Conservation (phyloP, 1,140 invertebrate species). For the Magallana angulata region DNA sequence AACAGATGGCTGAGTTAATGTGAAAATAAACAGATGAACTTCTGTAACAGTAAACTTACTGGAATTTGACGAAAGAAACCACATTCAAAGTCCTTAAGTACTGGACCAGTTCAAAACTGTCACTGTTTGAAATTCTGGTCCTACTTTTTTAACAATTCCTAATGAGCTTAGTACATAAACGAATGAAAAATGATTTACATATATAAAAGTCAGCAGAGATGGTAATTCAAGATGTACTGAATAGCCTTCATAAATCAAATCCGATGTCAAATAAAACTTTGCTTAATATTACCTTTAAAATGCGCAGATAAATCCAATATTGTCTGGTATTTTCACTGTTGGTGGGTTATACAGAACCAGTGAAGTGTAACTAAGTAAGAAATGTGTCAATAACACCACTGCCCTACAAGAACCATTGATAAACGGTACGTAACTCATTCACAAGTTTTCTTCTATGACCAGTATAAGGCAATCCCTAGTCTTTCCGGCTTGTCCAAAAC, state of each 20-base stretch:
- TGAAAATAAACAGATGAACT: conserved; percentile 8
- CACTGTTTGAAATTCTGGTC: not conserved
- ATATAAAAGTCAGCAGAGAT: not conserved
- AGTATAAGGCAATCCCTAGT: not conserved
- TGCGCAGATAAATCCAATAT: not conserved
- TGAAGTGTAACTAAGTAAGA: not conserved
- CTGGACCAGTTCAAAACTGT: not conserved
- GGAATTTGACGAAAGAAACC: no score
- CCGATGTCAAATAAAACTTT: not conserved
- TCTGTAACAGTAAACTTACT: not conserved
- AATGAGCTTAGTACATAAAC: not conserved
- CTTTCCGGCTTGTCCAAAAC: no score
- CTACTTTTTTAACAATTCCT: not conserved
- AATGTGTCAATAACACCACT: not conserved
- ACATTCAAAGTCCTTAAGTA: no score
- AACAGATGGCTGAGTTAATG: not conserved
- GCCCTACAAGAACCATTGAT: not conserved
- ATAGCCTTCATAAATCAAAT: conserved; percentile 21
- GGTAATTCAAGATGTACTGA: conserved; percentile 28
- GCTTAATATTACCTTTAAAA: conserved; percentile 1
- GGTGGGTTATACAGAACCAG: not conserved
- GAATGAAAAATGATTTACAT: conserved; percentile 12
- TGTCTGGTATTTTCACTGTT: not conserved
- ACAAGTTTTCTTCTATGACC: conserved; percentile 1
- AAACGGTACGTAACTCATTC: not conserved